Conservation (phyloP, 2,113 vertebrate genomes). For the Laticauda colubrina region DNA sequence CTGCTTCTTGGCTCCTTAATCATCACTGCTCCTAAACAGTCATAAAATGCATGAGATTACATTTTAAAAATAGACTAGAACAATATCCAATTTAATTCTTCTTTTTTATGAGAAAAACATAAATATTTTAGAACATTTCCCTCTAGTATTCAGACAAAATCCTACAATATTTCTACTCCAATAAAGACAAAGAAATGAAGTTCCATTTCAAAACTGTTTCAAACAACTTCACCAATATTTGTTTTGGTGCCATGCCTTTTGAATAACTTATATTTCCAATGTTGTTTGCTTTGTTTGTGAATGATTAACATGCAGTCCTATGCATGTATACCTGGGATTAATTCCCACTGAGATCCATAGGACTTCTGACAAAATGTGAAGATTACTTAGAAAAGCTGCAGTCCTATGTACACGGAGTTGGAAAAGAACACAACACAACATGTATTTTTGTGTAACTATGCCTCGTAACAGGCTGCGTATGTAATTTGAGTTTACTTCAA, state of each 20-base stretch:
- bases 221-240: constrained; percentile 44
- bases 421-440: not conserved
- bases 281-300: constrained; percentile 63
- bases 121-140: constrained; percentile 38
- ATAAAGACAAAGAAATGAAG: constrained; percentile 36
- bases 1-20: constrained; percentile 48
- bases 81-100: constrained; percentile 55
- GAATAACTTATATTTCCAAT: constrained; percentile 48
- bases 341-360: not conserved
- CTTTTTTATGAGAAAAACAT: constrained; percentile 53
- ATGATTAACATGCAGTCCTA: constrained; percentile 48
- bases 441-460: not conserved
- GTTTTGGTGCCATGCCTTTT: constrained; percentile 47
- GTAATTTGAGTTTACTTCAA: constrained; percentile 55
- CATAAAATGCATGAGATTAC: constrained; percentile 66
- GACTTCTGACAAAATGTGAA: not conserved
- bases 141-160: constrained; percentile 3
- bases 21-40: constrained; percentile 61
- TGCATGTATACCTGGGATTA: not conserved
- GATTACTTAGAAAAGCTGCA: not conserved
- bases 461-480: not conserved
- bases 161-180: constrained; percentile 39
- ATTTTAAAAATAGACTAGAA: constrained; percentile 62
- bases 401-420: not conserved
- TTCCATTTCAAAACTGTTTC: constrained; percentile 42